phyloP scores from a whole-genome alignment of 2,113 vertebrate species.

The Sphaerodactylus townsendi region DNA sequence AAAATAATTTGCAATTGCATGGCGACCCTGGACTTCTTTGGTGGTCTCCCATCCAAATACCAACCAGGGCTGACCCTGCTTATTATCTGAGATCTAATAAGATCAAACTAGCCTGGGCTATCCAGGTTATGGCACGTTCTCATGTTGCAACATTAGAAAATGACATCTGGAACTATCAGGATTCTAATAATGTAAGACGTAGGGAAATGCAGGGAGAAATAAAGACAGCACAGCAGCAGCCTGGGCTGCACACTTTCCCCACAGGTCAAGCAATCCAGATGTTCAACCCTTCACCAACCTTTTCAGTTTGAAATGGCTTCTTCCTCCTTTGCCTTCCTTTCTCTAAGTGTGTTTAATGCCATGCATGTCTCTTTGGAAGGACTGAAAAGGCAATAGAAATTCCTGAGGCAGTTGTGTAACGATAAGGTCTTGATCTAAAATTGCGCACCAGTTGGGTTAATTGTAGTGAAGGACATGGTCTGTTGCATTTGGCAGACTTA shows the following conservation, averaged over 20 bases:
- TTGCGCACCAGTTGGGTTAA: background rate
- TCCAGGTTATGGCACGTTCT: background rate
- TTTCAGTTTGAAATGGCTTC: background rate
- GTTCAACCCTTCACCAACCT: background rate
- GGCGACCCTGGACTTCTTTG: too few relatives aligned
- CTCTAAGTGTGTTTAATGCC: background rate
- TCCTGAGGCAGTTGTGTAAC: background rate
- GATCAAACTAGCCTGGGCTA: too few relatives aligned
- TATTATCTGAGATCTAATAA: too few relatives aligned
- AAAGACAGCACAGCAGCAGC: too few relatives aligned
- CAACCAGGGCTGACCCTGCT: too few relatives aligned
- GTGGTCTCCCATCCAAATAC: too few relatives aligned
- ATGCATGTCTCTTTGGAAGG: background rate
- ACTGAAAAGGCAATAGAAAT: constrained; percentile 15
- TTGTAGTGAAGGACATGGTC: constrained; percentile 14
- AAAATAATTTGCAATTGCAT: too few relatives aligned
- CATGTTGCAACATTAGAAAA: background rate
- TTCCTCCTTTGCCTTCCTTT: background rate
- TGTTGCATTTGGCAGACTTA: background rate
- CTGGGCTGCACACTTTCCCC: background rate
- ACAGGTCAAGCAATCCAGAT: background rate
- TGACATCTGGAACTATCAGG: background rate
- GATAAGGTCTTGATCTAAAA: constrained; percentile 10
- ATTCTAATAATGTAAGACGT: background rate
- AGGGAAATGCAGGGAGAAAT: background rate